Evolutionary conservation across 2,113 vertebrate genomes (phyloP).

Genomic region (Haemorhous mexicanus): DNA sequence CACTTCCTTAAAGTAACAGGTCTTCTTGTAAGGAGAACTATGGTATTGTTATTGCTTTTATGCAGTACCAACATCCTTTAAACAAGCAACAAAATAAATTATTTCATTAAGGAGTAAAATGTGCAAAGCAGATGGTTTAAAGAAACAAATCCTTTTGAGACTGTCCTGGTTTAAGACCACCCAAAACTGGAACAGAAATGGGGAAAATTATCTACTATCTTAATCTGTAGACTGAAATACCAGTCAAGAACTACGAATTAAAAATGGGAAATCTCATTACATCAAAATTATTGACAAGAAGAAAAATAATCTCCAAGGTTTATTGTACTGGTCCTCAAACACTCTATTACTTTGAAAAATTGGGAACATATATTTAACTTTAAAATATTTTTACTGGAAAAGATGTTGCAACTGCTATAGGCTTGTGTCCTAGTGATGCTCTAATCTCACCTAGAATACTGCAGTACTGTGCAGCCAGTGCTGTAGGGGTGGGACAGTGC

Average conservation of each 20-base stretch:
- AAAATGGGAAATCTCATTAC: not conserved
- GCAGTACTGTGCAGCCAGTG: not conserved
- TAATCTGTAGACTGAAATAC: not conserved
- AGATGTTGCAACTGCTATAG: not conserved
- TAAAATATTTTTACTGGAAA: not conserved
- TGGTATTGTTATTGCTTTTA: not conserved
- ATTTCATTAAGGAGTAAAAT: conserved; percentile 66
- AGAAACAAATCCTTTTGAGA: conserved; percentile 39
- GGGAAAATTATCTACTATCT: not conserved
- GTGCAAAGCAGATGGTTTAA: conserved; percentile 69
- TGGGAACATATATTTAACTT: not conserved
- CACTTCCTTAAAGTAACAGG: conserved; percentile 41
- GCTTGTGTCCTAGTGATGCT: not conserved
- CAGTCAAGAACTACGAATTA: not conserved
- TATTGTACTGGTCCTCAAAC: not conserved
- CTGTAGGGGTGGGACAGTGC: not conserved
- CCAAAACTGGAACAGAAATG: conserved; percentile 44
- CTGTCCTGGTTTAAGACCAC: conserved; percentile 60
- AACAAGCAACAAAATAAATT: conserved; percentile 62
- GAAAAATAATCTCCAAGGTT: not conserved
- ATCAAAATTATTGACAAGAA: not conserved
- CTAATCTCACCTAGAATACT: not conserved
- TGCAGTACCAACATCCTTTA: conserved; percentile 33
- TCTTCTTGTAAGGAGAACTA: conserved; percentile 43
- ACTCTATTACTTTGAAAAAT: not conserved